These are phyloP conservation scores for Pituophis catenifer DNA, from an alignment of 2,113 vertebrate genomes.

Conservation along the genomic window DNA sequence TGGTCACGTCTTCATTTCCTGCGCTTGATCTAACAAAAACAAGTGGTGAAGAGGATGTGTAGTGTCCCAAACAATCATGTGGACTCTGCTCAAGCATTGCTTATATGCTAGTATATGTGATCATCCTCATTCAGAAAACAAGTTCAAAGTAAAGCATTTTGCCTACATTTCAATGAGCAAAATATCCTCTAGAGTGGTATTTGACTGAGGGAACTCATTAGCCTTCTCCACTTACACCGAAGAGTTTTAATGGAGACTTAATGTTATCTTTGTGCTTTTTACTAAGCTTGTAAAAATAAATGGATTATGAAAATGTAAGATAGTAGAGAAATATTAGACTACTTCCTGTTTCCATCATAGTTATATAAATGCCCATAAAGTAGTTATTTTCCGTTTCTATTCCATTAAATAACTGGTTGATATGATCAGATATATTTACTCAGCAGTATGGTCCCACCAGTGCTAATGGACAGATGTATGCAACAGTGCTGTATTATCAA, in stretches of 20 bases:
- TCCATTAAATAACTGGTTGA: not conserved
- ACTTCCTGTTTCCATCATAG: not conserved
- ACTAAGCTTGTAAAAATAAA: constrained; percentile 20
- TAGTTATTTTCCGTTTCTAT: constrained; percentile 4
- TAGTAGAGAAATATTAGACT: not conserved
- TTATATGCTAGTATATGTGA: not conserved
- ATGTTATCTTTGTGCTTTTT: constrained; percentile 12
- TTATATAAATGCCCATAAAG: not conserved
- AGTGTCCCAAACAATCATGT: too few relatives aligned
- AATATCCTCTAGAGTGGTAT: constrained; percentile 8
- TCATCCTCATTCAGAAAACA: not conserved
- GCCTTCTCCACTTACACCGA: constrained; percentile 40
- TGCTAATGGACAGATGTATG: not conserved
- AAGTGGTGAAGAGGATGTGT: too few relatives aligned
- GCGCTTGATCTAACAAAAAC: too few relatives aligned
- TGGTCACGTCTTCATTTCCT: too few relatives aligned
- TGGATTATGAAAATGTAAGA: not conserved
- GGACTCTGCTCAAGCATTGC: too few relatives aligned
- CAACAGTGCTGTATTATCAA: not conserved
- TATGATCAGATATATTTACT: not conserved
- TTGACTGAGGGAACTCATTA: constrained; percentile 26
- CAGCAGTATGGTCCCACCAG: not conserved
- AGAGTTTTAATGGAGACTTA: constrained; percentile 42
- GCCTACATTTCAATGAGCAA: constrained; percentile 21
- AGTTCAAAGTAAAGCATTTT: not conserved